Conservation (phyloP, 2,797 vertebrate genomes). For the Apodemus agrarius region DNA sequence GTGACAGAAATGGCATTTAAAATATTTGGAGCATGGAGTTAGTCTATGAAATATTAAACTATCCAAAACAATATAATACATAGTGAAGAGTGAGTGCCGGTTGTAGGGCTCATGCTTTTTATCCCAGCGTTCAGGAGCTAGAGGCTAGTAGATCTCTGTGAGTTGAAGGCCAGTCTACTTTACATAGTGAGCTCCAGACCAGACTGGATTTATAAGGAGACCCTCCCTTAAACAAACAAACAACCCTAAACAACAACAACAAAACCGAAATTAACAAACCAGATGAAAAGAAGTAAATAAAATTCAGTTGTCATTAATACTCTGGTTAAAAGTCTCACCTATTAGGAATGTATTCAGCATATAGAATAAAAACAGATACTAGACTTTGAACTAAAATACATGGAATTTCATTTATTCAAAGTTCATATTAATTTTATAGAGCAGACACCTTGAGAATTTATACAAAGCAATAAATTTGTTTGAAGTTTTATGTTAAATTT, state of each 20-base stretch:
- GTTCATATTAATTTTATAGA: neutral
- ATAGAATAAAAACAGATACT: conserved; percentile 3
- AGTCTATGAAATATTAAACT: neutral
- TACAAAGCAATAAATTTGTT: neutral
- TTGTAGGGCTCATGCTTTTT: neutral
- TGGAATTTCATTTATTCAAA: neutral
- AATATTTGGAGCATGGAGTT: neutral
- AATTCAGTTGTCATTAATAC: neutral
- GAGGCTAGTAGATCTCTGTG: neutral
- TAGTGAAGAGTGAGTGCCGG: neutral
- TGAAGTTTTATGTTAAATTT: neutral
- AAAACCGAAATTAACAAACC: neutral
- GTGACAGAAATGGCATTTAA: neutral
- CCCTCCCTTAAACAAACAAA: neutral
- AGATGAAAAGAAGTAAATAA: neutral
- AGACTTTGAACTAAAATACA: neutral
- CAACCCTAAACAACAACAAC: neutral
- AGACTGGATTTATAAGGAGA: too few relatives aligned
- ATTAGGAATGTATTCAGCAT: neutral
- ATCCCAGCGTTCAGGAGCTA: neutral
- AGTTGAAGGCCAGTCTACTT: neutral
- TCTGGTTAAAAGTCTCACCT: neutral
- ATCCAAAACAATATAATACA: neutral
- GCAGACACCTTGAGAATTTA: neutral
- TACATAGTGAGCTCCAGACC: neutral